phyloP scores from a whole-genome alignment of 2,888 invertebrate genomes.

The Teinopalpus imperialis region DNA sequence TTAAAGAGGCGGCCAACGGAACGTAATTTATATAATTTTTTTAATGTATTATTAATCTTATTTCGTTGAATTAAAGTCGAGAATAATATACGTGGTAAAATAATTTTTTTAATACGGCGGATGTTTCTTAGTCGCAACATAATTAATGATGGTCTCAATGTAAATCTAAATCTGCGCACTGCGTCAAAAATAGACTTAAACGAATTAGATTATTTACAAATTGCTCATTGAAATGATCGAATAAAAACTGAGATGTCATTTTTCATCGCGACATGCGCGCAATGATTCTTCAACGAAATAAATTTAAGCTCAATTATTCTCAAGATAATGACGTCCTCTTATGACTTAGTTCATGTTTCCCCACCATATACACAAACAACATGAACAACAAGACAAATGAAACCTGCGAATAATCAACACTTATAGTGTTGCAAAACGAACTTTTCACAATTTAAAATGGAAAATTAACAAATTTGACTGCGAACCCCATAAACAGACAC shows the following conservation, averaged over 20 bases:
- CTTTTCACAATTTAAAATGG: no score
- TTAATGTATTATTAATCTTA: constrained; percentile 11
- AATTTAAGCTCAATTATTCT: no score
- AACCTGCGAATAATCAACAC: no score
- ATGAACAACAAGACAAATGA: no score
- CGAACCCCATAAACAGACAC: no score
- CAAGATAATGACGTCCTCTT: no score
- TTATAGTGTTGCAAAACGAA: no score
- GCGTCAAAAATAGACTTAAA: constrained; percentile 17
- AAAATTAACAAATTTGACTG: no score
- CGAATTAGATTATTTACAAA: constrained; percentile 3
- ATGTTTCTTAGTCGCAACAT: constrained; percentile 23
- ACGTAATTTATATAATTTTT: constrained; percentile 27
- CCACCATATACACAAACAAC: no score
- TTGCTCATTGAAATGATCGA: not conserved
- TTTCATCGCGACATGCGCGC: no score
- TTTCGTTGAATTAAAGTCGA: constrained; percentile 8
- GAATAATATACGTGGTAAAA: constrained; percentile 1
- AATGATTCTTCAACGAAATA: no score
- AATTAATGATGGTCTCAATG: constrained; percentile 24
- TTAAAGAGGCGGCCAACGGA: constrained; percentile 29
- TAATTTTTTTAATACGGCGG: constrained; percentile 14
- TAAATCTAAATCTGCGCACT: constrained; percentile 9
- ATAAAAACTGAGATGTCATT: not conserved
- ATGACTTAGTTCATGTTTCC: no score